Conservation (phyloP, 2,113 vertebrate genomes). For the Siniperca chuatsi region DNA sequence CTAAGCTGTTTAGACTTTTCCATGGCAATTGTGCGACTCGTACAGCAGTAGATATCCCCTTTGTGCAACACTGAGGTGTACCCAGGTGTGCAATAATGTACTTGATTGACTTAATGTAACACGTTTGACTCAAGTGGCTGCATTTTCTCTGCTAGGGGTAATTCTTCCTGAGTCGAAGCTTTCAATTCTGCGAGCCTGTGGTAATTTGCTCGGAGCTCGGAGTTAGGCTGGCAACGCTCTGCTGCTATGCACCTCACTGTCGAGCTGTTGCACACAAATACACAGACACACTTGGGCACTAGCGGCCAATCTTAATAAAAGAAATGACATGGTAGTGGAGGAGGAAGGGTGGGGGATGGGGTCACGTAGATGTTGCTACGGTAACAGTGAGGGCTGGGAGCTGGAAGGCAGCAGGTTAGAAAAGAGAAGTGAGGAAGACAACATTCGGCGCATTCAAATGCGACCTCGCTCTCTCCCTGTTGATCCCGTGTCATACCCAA, state of each 20-base stretch:
- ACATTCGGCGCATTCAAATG: constrained; percentile 77
- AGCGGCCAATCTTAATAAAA: constrained; percentile 79
- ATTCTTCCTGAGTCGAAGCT: constrained; percentile 53
- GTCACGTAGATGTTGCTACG: constrained; percentile 80
- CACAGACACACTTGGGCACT: constrained; percentile 32
- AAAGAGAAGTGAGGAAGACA: constrained; percentile 65
- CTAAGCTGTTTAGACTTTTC: neutral
- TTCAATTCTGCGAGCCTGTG: constrained; percentile 47
- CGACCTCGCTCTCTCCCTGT: constrained; percentile 68
- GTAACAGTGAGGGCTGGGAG: constrained; percentile 72
- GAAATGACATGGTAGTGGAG: constrained; percentile 62
- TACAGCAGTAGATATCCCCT: constrained; percentile 11
- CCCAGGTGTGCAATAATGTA: constrained; percentile 60
- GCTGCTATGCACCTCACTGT: constrained; percentile 39
- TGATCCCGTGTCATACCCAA: constrained; percentile 84
- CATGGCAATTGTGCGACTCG: constrained; percentile 6
- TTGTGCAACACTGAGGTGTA: constrained; percentile 42
- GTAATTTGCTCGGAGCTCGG: constrained; percentile 70
- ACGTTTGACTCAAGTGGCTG: constrained; percentile 58
- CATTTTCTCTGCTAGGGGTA: constrained; percentile 46
- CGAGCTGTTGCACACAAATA: neutral
- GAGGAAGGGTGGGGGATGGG: constrained; percentile 49
- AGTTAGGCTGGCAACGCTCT: constrained; percentile 37
- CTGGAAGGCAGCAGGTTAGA: constrained; percentile 77
- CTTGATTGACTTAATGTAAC: constrained; percentile 64